Base-by-base conservation (phyloP, 2,888 invertebrate genomes). In the Arctia plantaginis region DNA sequence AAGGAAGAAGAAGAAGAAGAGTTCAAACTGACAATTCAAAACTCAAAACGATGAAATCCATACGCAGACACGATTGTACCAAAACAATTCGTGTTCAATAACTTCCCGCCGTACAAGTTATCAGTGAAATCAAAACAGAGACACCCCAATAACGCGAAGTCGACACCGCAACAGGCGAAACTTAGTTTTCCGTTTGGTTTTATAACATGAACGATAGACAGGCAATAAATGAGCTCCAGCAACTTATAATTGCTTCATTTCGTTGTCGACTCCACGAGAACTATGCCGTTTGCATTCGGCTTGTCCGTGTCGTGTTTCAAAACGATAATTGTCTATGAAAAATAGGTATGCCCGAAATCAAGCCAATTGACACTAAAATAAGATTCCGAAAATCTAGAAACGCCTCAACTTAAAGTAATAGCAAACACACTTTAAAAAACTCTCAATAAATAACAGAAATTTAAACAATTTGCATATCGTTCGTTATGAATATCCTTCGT, bases 211-310 rank as follows among this genome's bases (percentile, higher is more conserved):
- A 89, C 93, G 93, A 95, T 94, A 94, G 94, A 93, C 93, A 93
- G 90, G 93, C 92, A 92, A 95, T 95, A 94, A 94, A 94, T 93
- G 94, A 93, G 91, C 90, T 92, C 91, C 91, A 90, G 77, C 89
- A 95, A 95, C 94, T 95, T 95, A 94, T 95, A 95, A 95, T 95
- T 95, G 95, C 94, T 94, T 94, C 92, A 94, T 95, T 95, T 92
- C 91, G 91, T 91, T 91, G 90, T 90, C 89, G 85, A 82, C 86
- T 90, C 89, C 83, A 82, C 86, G 85, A 86, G 85, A 89, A 88
- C 88, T 87, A 86, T 89, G 89, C 88, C 85, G 76, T 89, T 90
- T 89, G 90, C 90, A 89, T 89, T 89, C 84, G 87, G 84, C 84
- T 85, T 88, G 89, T 88, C 90, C 87, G 86, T 88, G 85, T 83